Evolutionary conservation across 1,140 invertebrate genomes (phyloP).

Genomic region (Ips typographus): DNA sequence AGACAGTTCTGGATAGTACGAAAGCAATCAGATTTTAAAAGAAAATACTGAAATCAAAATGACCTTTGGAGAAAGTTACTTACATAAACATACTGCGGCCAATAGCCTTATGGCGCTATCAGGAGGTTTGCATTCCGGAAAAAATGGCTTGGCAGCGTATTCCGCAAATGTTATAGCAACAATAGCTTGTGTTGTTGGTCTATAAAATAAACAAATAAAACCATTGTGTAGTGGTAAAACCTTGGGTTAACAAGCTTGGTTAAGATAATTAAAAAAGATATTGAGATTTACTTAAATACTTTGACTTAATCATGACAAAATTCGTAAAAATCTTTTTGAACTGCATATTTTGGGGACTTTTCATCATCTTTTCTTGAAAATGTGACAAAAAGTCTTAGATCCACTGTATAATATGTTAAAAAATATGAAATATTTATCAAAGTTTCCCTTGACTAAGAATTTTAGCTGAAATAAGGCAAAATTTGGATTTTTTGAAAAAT

Average conservation of each 20-base stretch:
- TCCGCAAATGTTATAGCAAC: constrained; percentile 80
- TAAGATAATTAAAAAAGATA: too few species aligned
- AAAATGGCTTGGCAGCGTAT: constrained; percentile 82
- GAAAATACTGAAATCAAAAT: background rate
- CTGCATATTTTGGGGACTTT: background rate
- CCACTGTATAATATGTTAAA: too few species aligned
- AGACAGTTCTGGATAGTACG: too few species aligned
- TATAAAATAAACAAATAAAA: constrained; percentile 11
- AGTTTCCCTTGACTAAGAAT: too few species aligned
- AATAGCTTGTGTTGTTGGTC: constrained; percentile 81
- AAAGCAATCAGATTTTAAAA: too few species aligned
- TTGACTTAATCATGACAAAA: too few species aligned
- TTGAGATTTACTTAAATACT: too few species aligned
- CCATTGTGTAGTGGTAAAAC: background rate
- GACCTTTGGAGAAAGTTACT: constrained; percentile 51
- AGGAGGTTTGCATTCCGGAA: constrained; percentile 68
- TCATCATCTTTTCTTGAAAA: background rate
- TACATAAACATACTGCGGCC: constrained; percentile 75
- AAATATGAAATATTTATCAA: too few species aligned
- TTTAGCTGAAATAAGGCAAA: too few species aligned
- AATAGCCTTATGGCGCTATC: constrained; percentile 66
- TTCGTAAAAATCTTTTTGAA: background rate
- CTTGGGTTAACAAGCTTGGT: background rate
- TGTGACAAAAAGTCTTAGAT: too few species aligned
- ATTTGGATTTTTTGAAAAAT: too few species aligned